A percentile compares a stretch with the other conserved stretches of the same genome.
Conservation (phyloP, 2,888 invertebrate genomes). For the Sinopyrophorus schimmeli region DNA sequence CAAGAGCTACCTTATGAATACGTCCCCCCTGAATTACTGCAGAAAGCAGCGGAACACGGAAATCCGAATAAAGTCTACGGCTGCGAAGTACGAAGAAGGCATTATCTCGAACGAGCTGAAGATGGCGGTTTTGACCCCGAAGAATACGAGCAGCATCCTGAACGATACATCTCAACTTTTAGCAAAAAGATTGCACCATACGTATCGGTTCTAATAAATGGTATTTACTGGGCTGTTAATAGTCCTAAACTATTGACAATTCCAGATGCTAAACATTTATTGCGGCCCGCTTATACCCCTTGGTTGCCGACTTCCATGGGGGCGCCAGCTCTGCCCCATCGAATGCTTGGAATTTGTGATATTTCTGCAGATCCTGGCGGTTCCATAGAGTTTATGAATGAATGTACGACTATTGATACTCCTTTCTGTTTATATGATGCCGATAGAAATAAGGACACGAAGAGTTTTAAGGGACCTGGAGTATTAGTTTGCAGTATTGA, state of each 20-base stretch:
- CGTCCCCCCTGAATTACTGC: constrained; percentile 91
- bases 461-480: constrained; percentile 94
- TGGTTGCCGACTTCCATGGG: constrained; percentile 91
- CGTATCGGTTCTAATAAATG: constrained; percentile 95
- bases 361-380: constrained; percentile 99
- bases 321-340: constrained; percentile 83
- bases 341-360: constrained; percentile 95
- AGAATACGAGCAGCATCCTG: constrained; percentile 91
- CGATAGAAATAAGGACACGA: constrained; percentile 94
- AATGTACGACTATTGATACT: constrained; percentile 98
- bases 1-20: constrained; percentile 97
- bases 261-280: constrained; percentile 94
- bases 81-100: constrained; percentile 90
- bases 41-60: constrained; percentile 96
- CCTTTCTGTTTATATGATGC: constrained; percentile 99
- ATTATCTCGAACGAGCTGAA: constrained; percentile 90
- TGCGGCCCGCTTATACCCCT: constrained; percentile 86
- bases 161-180: constrained; percentile 93
- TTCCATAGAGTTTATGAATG: constrained; percentile 91
- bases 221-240: constrained; percentile 98
- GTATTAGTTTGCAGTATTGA: constrained; percentile 99
- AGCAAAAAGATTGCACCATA: constrained; percentile 97
- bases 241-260: constrained; percentile 95
- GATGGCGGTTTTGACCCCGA: constrained; percentile 88
- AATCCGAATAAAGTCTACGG: constrained; percentile 95